phyloP scores from a whole-genome alignment of 1,140 invertebrate genomes.

The Drosophila tsacasi region DNA sequence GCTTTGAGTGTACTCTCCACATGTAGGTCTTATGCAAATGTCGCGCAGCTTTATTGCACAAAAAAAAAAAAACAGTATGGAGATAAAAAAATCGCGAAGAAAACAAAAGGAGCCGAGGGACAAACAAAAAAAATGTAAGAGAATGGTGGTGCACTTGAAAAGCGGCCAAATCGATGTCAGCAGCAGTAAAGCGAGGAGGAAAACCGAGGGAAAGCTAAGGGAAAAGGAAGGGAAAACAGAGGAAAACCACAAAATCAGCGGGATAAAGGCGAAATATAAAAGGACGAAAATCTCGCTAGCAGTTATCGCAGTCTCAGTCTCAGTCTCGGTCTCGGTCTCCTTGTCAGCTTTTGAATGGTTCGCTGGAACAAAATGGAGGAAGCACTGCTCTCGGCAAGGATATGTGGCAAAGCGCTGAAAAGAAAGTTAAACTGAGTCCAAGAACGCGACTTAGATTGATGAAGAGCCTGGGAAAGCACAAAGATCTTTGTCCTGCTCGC shows the following conservation, averaged over 20 bases:
- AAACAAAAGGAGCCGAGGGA: conserved; percentile 31
- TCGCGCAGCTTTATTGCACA: conserved; percentile 41
- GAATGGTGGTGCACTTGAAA: conserved; percentile 62
- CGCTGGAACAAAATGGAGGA: conserved; percentile 18
- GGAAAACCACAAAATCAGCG: conserved; percentile 33
- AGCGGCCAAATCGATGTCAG: conserved; percentile 59
- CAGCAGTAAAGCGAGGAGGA: conserved; percentile 6
- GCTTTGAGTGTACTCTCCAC: conserved; percentile 19
- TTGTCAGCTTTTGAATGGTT: conserved; percentile 37
- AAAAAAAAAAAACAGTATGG: too few relatives aligned
- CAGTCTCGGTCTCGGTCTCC: not conserved
- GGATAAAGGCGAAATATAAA: conserved; percentile 46
- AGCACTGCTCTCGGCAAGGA: conserved; percentile 9
- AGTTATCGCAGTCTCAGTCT: conserved; percentile 21
- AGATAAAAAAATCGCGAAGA: conserved; percentile 26
- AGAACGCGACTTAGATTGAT: conserved; percentile 26
- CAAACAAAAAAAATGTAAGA: conserved; percentile 19
- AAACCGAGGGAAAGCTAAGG: not conserved
- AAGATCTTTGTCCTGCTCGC: conserved; percentile 21
- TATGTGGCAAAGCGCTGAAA: conserved; percentile 1
- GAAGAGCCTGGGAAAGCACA: conserved; percentile 25
- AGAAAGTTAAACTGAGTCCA: conserved; percentile 6
- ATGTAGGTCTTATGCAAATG: conserved; percentile 57
- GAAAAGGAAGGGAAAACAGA: not conserved
- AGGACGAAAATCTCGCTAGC: conserved; percentile 11